phyloP scores from a whole-genome alignment of 2,797 vertebrate genomes.

The Dendrocincla tyrannina region DNA sequence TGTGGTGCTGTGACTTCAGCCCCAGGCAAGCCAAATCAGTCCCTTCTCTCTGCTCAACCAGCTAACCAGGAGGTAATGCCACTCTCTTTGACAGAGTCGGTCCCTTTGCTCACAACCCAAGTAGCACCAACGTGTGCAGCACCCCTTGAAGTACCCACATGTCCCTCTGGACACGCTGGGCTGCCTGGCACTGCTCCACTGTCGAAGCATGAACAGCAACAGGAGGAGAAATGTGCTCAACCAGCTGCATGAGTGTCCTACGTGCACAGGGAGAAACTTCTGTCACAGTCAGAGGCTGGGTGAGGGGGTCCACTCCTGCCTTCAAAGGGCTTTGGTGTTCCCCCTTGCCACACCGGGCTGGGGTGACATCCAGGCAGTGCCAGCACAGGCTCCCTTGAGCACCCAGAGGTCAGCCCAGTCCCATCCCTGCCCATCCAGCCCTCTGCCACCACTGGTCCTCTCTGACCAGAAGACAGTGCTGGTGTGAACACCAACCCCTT shows the following conservation, averaged over 20 bases:
- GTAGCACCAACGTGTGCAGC: accelerated
- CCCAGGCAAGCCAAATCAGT: neutral
- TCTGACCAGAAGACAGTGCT: accelerated
- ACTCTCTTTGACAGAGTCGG: accelerated
- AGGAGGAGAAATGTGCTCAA: neutral
- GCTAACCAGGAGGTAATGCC: accelerated
- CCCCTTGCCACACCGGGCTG: accelerated
- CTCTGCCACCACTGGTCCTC: neutral
- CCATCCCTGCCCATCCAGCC: neutral
- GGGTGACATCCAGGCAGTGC: neutral
- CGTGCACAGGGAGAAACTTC: neutral
- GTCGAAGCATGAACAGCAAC: accelerated
- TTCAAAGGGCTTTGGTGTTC: neutral
- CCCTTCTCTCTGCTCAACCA: neutral
- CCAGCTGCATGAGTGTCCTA: neutral
- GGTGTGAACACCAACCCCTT: neutral
- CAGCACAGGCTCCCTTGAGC: neutral
- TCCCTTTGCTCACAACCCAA: neutral
- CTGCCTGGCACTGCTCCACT: neutral
- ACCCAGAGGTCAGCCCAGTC: neutral
- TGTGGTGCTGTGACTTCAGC: neutral
- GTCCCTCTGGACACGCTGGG: accelerated
- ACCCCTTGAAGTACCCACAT: accelerated
- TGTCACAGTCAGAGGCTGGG: neutral
- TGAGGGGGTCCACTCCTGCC: neutral